Percentiles rank a stretch among this genome's conserved stretches.
Evolutionary conservation across 2,797 vertebrate species (phyloP).

Genomic region (Buceros bicornis): DNA sequence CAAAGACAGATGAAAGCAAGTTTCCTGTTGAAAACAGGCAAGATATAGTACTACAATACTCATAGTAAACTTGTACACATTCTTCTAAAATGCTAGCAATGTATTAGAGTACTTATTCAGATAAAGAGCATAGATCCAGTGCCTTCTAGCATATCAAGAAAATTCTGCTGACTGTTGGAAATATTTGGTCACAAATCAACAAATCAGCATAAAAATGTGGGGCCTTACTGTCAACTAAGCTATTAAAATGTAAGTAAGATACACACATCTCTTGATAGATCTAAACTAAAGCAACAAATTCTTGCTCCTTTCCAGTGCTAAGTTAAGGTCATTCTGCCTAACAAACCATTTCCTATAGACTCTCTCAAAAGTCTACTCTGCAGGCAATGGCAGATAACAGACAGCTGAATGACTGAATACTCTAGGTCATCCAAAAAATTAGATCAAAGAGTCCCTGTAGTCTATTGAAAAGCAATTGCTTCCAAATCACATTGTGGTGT

Average conservation of each 20-base stretch:
- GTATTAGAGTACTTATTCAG: neutral
- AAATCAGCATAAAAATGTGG: neutral
- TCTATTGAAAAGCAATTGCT: constrained; percentile 88
- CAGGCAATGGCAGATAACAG: constrained; percentile 70
- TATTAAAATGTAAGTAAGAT: neutral
- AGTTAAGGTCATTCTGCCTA: constrained; percentile 75
- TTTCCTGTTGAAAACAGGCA: neutral
- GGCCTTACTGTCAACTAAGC: neutral
- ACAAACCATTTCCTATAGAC: constrained; percentile 68
- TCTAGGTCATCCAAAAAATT: constrained; percentile 79
- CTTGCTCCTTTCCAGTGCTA: constrained; percentile 49
- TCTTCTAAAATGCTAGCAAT: neutral
- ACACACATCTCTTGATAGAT: constrained; percentile 5
- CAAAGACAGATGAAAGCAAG: neutral
- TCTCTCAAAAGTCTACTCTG: constrained; percentile 63
- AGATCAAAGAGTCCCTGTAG: constrained; percentile 87
- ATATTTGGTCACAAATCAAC: constrained; percentile 7
- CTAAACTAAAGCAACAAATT: constrained; percentile 44
- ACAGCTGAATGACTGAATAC: constrained; percentile 76
- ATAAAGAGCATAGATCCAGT: neutral
- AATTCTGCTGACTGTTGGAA: neutral
- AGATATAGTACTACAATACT: neutral
- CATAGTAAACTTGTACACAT: neutral
- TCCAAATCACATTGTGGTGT: constrained; percentile 85
- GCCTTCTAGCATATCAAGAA: neutral